These are phyloP conservation scores for Drosophila repleta DNA, from an alignment of 1,140 invertebrate species.

Conservation along the genomic window DNA sequence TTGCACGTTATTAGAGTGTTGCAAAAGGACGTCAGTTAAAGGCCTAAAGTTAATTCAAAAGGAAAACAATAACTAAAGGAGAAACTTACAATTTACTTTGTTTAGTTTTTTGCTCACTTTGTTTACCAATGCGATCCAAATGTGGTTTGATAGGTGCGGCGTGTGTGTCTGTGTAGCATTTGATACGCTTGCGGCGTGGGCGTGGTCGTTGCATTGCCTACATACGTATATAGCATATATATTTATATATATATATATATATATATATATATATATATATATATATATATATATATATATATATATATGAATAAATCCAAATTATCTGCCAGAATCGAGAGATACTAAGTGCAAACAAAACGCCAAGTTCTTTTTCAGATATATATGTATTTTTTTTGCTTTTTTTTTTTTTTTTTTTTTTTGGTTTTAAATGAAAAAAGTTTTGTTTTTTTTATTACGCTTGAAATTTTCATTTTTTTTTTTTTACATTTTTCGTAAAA, in stretches of 20 bases:
- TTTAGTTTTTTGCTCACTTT: conserved; percentile 32
- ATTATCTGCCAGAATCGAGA: conserved; percentile 53
- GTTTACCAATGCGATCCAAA: conserved; percentile 77
- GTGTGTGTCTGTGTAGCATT: conserved; percentile 58
- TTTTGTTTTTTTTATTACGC: conserved; percentile 59
- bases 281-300: conserved; percentile 34
- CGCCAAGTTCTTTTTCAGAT: conserved; percentile 6
- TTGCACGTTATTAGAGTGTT: not conserved
- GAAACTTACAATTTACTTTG: conserved; percentile 75
- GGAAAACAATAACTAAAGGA: conserved; percentile 41
- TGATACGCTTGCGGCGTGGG: conserved; percentile 64
- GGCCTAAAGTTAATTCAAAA: conserved; percentile 7
- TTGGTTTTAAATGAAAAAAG: conserved; percentile 75
- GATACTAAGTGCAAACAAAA: conserved; percentile 63
- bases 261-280: conserved; percentile 20
- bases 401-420: conserved; percentile 47
- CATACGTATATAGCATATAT: conserved; percentile 39
- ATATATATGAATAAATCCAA: conserved; percentile 39
- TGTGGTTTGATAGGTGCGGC: conserved; percentile 70
- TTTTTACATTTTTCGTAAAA: conserved; percentile 80
- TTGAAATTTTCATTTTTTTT: conserved; percentile 61
- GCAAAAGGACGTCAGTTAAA: not conserved
- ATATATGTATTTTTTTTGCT: not conserved
- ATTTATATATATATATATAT: conserved; percentile 23
- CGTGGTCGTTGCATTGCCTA: conserved; percentile 60